Conservation (phyloP, 2,113 vertebrate species). For the Polypterus senegalus region DNA sequence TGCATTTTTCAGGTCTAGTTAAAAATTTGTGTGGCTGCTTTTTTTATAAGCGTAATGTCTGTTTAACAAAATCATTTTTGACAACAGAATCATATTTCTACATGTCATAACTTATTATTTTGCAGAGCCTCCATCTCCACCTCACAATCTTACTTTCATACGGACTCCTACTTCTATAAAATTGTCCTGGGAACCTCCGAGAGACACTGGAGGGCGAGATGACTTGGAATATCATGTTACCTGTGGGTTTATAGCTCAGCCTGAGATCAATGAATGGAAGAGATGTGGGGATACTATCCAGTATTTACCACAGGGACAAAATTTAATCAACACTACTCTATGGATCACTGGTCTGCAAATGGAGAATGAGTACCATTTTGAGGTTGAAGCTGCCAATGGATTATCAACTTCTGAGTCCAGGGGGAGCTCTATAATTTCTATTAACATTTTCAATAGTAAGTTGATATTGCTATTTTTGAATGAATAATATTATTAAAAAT, state of each 20-base stretch:
- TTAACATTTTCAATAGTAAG: conserved; percentile 32
- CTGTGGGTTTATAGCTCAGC: conserved; percentile 25
- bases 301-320: conserved; percentile 10
- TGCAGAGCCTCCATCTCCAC: conserved; percentile 38
- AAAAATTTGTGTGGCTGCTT: too few species aligned
- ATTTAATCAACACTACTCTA: conserved; percentile 22
- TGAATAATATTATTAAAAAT: too few species aligned
- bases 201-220: conserved; percentile 33
- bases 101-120: too few species aligned
- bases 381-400: conserved; percentile 31
- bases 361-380: conserved; percentile 26
- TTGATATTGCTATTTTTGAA: background rate
- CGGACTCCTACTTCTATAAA: conserved; percentile 19
- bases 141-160: conserved; percentile 24
- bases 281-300: conserved; percentile 19
- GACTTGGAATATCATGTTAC: conserved; percentile 30
- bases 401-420: conserved; percentile 14
- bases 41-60: too few species aligned
- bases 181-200: conserved; percentile 35
- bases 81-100: too few species aligned
- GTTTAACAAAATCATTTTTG: too few species aligned
- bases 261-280: conserved; percentile 19
- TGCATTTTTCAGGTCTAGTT: too few species aligned
- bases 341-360: conserved; percentile 28
- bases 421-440: conserved; percentile 17